Conservation (phyloP, 2,888 invertebrate species). For the Tricholauxania praeusta region DNA sequence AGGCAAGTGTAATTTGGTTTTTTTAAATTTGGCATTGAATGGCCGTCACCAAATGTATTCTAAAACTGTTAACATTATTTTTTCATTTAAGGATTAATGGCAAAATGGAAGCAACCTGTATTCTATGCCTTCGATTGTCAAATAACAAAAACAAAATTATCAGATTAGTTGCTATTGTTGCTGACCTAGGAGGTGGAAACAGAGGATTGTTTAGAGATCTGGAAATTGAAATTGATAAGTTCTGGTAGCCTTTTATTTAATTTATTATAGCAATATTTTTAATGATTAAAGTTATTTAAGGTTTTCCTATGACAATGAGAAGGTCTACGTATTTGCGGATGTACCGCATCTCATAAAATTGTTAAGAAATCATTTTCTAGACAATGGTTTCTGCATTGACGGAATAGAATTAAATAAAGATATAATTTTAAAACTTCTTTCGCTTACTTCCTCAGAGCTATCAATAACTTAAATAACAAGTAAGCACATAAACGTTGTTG, state of each 20-base stretch:
- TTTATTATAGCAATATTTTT: neutral
- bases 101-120: too few relatives aligned
- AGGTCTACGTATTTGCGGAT: too few relatives aligned
- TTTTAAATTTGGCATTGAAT: too few relatives aligned
- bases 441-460: constrained; percentile 18
- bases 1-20: too few relatives aligned
- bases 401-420: constrained; percentile 29
- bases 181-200: constrained; percentile 39
- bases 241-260: constrained; percentile 28
- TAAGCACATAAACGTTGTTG: constrained; percentile 24
- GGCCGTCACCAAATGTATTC: too few relatives aligned
- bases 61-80: too few relatives aligned
- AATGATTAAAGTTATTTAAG: constrained; percentile 21
- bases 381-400: constrained; percentile 37
- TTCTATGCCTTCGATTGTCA: too few relatives aligned
- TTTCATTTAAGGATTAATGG: too few relatives aligned
- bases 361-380: constrained; percentile 43
- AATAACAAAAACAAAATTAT: constrained; percentile 3
- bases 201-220: too few relatives aligned
- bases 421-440: constrained; percentile 32
- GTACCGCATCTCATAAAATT: constrained; percentile 42
- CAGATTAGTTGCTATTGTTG: constrained; percentile 31
- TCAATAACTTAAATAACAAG: constrained; percentile 29
- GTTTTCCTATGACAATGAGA: too few relatives aligned
- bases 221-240: constrained; percentile 27